Evolutionary conservation across 1,140 invertebrate species (phyloP).

Genomic region (Philotrypesis tridentata): DNA sequence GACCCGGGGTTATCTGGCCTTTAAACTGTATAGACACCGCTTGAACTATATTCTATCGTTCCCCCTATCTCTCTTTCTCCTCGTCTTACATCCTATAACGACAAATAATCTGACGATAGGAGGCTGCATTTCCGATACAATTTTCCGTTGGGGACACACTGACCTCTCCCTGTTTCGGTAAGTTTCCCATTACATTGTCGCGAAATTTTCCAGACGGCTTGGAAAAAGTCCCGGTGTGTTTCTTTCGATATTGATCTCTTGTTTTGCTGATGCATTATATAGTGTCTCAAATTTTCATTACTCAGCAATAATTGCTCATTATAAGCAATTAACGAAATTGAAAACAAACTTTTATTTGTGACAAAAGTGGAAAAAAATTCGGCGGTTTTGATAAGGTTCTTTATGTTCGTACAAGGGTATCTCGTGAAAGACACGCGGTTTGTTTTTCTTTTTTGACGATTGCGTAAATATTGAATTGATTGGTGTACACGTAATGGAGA

Average conservation of each 20-base stretch:
- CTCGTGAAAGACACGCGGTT: no score
- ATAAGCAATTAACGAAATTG: not conserved
- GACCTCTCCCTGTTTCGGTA: not conserved
- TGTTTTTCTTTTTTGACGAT: not conserved
- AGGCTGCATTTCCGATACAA: not conserved
- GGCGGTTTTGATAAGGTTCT: not conserved
- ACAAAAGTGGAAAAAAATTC: not conserved
- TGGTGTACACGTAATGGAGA: no score
- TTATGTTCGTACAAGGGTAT: not conserved
- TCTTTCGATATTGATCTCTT: not conserved
- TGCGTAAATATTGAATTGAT: not conserved
- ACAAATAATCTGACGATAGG: not conserved
- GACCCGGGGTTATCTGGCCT: slow-evolving; percentile 27
- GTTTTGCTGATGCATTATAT: no score
- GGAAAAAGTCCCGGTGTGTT: not conserved
- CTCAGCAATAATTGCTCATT: not conserved
- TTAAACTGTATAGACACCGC: not conserved
- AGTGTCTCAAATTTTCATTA: not conserved
- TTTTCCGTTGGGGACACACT: not conserved
- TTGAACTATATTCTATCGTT: not conserved
- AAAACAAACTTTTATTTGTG: not conserved
- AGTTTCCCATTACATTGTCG: not conserved
- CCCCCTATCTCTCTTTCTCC: not conserved
- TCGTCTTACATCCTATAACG: not conserved
- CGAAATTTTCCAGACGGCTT: not conserved